A percentile compares a stretch with the other conserved stretches of the same genome.
These are phyloP conservation scores for Eristalis intricaria DNA, from an alignment of 2,888 invertebrate species.

Conservation along the genomic window DNA sequence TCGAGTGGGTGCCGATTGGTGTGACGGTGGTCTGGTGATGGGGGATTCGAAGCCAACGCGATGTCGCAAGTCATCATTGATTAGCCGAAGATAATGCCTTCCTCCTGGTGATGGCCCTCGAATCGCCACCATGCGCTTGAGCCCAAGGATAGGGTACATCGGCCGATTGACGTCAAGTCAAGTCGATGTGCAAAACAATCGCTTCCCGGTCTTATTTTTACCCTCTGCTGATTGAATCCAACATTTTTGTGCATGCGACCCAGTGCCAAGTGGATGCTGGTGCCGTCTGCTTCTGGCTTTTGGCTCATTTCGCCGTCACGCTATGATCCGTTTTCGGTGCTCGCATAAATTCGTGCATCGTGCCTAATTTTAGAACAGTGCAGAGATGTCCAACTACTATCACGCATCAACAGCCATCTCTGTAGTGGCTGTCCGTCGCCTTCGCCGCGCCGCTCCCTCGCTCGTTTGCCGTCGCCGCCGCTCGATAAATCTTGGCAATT, in stretches of 20 bases:
- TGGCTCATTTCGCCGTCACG: constrained; percentile 29
- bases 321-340: constrained; percentile 14
- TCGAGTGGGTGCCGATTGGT: neutral
- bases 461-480: neutral
- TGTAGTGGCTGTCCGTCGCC: constrained; percentile 2
- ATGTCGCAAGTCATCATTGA: neutral
- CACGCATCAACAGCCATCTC: constrained; percentile 52
- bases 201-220: constrained; percentile 37
- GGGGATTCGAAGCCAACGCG: neutral
- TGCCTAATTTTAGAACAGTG: constrained; percentile 11
- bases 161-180: constrained; percentile 40
- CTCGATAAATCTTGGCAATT: constrained; percentile 34
- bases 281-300: constrained; percentile 5
- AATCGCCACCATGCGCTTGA: neutral
- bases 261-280: constrained; percentile 20
- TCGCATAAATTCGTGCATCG: neutral
- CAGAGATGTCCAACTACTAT: constrained; percentile 33
- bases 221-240: neutral
- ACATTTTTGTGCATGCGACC: neutral
- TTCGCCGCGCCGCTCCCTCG: neutral
- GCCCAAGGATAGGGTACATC: neutral
- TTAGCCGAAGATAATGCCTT: neutral
- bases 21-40: neutral
- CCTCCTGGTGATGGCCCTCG: neutral
- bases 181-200: neutral